Base-by-base conservation (phyloP, 2,113 vertebrate species). In the Pomatorhinus ruficollis region DNA sequence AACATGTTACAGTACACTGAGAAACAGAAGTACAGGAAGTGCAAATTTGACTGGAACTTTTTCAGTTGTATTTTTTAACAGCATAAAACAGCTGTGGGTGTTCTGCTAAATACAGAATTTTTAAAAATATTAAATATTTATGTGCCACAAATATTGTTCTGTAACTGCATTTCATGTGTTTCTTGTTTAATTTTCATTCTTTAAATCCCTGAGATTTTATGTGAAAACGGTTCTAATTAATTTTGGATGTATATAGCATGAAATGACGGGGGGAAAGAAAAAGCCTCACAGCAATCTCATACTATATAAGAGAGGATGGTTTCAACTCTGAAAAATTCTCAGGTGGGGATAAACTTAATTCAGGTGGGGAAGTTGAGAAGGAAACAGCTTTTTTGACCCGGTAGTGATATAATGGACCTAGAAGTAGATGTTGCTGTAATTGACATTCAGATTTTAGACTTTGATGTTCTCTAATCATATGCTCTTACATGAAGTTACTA, bases 191-290 rank as follows among this genome's bases (percentile, higher is more conserved):
- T 70, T 85, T 72, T 78, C 87, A 9, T 70, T 47, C 13, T 78
- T 65, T 6, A 52, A 69, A 22, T 83, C 42, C 22, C 16, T 57
- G n/a, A 65, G 13, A 19, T 27, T 66, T 89, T 70, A 20, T 66
- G 47, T 57, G 33, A 64, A 82, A 90, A 54, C 20, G 3, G 4
- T 37, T 89, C 18, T 47, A 69, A 89, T 64, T 59, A 42, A 33
- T 76, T 90, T 82, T 60, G 16, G 30, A 17, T 66, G 4, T 57
- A 5, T 63, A 6, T 74, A 21, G 81, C 4, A 9, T 40, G 39
- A 66, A 82, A 65, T 30, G 40, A 47, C 0, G 0, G 15, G 22
- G n/a, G 9, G 17, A 5, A 33, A 1, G 4, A 4, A 8, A 24
- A 50, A 44, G 15, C 5, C 22, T 72, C 60, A 49, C 3, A 39